phyloP scores from a whole-genome alignment of 2,113 vertebrate species.

The Hystrix brachyura region DNA sequence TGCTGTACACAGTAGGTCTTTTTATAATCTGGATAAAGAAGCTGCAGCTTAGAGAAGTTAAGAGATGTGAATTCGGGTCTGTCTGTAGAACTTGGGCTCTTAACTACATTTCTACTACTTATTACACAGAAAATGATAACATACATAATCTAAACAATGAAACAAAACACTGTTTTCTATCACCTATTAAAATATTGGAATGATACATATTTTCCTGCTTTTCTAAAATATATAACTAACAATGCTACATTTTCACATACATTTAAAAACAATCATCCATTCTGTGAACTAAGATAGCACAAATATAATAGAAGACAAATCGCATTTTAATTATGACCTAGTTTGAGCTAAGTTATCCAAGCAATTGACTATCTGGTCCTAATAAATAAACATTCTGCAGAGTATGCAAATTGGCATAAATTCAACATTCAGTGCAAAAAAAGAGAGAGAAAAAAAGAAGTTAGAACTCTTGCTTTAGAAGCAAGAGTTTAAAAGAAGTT shows the following conservation, averaged over 20 bases:
- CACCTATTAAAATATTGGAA: neutral
- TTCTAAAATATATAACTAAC: constrained; percentile 26
- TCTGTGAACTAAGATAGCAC: neutral
- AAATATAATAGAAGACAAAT: neutral
- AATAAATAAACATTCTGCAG: neutral
- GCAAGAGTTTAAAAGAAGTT: no score
- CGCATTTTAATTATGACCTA: neutral
- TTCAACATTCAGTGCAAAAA: neutral
- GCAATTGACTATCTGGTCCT: neutral
- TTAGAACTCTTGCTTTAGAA: neutral
- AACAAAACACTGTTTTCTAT: neutral
- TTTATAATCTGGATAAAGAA: neutral
- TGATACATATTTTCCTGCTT: neutral
- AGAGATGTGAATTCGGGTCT: neutral
- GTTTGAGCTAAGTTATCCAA: neutral
- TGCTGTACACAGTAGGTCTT: neutral
- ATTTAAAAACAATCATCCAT: neutral
- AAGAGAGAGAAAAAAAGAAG: neutral
- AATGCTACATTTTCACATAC: neutral
- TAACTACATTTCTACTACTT: neutral
- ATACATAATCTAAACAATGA: neutral
- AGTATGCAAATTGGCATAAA: neutral
- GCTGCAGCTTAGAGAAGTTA: neutral
- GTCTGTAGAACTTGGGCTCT: neutral
- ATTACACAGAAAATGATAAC: neutral